Evolutionary conservation across 1,140 invertebrate genomes (phyloP).

Genomic region (Lerema accius): DNA sequence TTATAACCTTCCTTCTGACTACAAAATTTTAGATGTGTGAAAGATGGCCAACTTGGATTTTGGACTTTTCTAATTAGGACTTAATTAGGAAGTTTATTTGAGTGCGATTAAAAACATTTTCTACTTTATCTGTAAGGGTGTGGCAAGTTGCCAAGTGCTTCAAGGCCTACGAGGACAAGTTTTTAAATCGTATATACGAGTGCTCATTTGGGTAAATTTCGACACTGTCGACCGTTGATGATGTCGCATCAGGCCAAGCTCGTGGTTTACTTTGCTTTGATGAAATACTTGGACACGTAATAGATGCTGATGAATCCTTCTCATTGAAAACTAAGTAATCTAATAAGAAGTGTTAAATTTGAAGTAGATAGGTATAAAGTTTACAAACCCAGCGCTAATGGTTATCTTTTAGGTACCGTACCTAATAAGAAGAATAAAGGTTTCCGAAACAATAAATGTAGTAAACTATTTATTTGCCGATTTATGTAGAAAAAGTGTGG

Average conservation of each 20-base stretch:
- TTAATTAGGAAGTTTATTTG: conserved; percentile 47
- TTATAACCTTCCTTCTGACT: too few species aligned
- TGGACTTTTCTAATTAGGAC: conserved; percentile 1
- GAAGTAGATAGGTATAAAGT: too few species aligned
- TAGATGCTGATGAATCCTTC: too few species aligned
- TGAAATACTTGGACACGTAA: not conserved
- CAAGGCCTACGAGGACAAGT: conserved; percentile 67
- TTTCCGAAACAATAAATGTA: too few species aligned
- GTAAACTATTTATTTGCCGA: too few species aligned
- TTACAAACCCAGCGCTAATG: too few species aligned
- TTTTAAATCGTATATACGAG: conserved; percentile 65
- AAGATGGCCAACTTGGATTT: not conserved
- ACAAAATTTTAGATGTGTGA: not conserved
- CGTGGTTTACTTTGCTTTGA: not conserved
- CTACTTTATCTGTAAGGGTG: conserved; percentile 59
- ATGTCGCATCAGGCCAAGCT: conserved; percentile 38
- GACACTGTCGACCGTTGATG: conserved; percentile 46
- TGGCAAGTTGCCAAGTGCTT: conserved; percentile 69
- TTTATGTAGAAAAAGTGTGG: too few species aligned
- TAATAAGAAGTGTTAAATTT: too few species aligned
- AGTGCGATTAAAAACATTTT: conserved; percentile 46
- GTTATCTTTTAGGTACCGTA: too few species aligned
- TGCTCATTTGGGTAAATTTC: conserved; percentile 66
- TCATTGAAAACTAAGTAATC: too few species aligned
- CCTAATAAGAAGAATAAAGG: too few species aligned